phyloP scores from a whole-genome alignment of 2,888 invertebrate genomes.

The Chymomyza amoena region DNA sequence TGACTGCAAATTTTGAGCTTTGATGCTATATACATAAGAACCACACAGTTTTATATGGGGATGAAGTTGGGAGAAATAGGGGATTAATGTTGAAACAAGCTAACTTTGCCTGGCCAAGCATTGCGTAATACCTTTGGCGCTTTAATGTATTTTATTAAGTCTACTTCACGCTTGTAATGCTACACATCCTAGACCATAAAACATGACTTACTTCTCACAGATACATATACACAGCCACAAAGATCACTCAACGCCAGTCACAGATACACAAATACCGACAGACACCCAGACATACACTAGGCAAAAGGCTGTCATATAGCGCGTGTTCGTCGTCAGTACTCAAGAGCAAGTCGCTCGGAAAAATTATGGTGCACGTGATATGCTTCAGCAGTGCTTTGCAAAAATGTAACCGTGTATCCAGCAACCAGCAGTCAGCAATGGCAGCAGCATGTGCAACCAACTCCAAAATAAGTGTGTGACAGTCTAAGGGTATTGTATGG shows the following conservation, averaged over 20 bases:
- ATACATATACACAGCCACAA: slow-evolving; percentile 4
- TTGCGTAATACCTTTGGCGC: slow-evolving; percentile 60
- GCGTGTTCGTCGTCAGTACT: slow-evolving; percentile 40
- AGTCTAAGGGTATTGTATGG: too few species aligned
- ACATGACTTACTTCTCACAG: slow-evolving; percentile 7
- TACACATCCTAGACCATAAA: slow-evolving; percentile 44
- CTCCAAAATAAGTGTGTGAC: slow-evolving; percentile 9
- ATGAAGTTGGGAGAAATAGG: too few species aligned
- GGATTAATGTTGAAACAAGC: too few species aligned
- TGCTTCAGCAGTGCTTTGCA: slow-evolving; percentile 69
- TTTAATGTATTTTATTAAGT: slow-evolving; percentile 70
- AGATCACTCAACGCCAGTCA: slow-evolving; percentile 8
- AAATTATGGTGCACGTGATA: slow-evolving; percentile 77
- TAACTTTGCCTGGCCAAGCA: slow-evolving; percentile 13
- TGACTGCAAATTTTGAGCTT: too few species aligned
- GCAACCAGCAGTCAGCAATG: neutral
- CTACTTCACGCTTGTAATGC: slow-evolving; percentile 69
- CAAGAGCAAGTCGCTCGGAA: slow-evolving; percentile 72
- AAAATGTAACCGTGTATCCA: slow-evolving; percentile 11
- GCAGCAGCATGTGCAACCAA: slow-evolving; percentile 29
- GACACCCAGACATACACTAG: too few species aligned
- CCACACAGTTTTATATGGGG: too few species aligned
- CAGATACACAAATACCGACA: neutral
- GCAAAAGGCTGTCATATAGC: slow-evolving; percentile 51
- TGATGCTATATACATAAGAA: too few species aligned